Evolutionary conservation across 2,888 invertebrate genomes (phyloP).

Genomic region (Bugulina stolonifera): DNA sequence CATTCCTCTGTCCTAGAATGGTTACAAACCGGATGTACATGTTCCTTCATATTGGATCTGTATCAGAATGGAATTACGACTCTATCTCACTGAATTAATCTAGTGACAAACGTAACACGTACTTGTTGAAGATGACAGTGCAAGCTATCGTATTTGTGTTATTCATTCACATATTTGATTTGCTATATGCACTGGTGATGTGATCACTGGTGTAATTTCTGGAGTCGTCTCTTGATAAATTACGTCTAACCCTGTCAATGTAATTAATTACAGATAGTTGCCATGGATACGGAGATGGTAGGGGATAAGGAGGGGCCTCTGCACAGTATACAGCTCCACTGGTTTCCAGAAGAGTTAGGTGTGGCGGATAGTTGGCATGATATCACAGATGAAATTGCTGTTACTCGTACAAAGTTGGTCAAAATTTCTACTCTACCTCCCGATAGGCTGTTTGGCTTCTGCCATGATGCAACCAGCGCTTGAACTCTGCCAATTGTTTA

Average conservation of each 20-base stretch:
- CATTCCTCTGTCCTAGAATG: too few relatives aligned
- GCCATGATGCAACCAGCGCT: too few relatives aligned
- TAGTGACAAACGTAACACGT: too few relatives aligned
- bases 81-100: too few relatives aligned
- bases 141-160: too few relatives aligned
- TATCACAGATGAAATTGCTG: neutral
- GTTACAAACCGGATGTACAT: too few relatives aligned
- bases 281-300: neutral
- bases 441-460: too few relatives aligned
- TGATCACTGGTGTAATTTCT: neutral
- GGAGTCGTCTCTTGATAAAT: constrained; percentile 16
- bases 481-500: neutral
- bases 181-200: too few relatives aligned
- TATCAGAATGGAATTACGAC: too few relatives aligned
- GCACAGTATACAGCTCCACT: neutral
- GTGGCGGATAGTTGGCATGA: constrained; percentile 15
- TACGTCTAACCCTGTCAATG: neutral
- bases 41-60: too few relatives aligned
- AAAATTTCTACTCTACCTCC: neutral
- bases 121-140: too few relatives aligned
- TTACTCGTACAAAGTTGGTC: neutral
- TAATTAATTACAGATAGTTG: constrained; percentile 17
- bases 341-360: neutral
- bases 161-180: too few relatives aligned
- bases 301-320: neutral